Base-by-base conservation (phyloP, 30 jellyfish, hydroid and myxozoan species). In the Aurelia aurita region DNA sequence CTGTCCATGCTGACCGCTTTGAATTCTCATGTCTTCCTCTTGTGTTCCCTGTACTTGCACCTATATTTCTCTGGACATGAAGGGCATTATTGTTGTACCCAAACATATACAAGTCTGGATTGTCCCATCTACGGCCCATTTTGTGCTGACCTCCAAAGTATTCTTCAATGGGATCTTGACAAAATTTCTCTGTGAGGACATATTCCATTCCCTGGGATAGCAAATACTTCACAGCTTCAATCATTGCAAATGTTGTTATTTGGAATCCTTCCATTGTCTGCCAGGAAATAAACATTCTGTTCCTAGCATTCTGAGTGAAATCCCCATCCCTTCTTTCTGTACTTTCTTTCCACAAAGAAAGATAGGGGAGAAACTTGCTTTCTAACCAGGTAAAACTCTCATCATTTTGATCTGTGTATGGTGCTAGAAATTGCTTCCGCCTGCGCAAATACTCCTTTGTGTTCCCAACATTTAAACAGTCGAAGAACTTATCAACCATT, bases 271-370 rank as follows among this genome's bases (percentile, higher is more conserved):
- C 92, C 21, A n/a, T 19, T 20, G 89, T 82, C 47, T 82, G 88
- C 88, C 89, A 31, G 18, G 89, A 69, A 20, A 66, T n/a, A 35
- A 82, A 82, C 90, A 82, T 82, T 66, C 92, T 67, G 39, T 63
- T 82, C 43, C 53, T 79, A 23, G 68, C 82, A 44, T 23, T 39
- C 14, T 27, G 69, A 28, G 74, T 21, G 68, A 73, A 73, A 53
- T 73, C 58, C 23, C 85, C 81, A 25, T 21, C 75, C 22, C 93
- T 21, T 1, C 73, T 68, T n/a, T 73, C 63, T 5, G 59, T 83
- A 9, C 78, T 39, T 31, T 71, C 39, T 46, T 68, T 53, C 91
- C 95, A 85, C n/a, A 58, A 25, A 0, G 18, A 18, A 9, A 75
- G 60, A 34, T 73, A 85, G 25, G 27, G 27, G 61, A 85, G 60